phyloP scores from a whole-genome alignment of 64 coral and sea anemone species.

The Pocillopora verrucosa region DNA sequence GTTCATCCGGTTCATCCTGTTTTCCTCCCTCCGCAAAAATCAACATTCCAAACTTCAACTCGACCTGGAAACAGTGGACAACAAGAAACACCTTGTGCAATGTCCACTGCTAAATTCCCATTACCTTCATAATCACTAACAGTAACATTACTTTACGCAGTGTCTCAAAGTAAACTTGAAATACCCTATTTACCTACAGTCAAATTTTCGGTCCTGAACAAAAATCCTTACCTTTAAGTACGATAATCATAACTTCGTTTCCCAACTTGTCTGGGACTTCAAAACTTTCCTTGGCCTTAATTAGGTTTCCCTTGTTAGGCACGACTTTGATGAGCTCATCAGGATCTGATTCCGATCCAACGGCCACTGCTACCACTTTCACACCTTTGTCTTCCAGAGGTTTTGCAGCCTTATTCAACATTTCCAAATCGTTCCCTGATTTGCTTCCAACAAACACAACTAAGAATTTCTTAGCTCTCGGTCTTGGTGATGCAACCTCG shows the following conservation, averaged over 20 bases:
- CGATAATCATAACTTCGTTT: constrained; percentile 31
- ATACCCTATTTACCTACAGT: no score
- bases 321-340: constrained; percentile 49
- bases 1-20: no score
- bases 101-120: no score
- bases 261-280: constrained; percentile 28
- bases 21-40: no score
- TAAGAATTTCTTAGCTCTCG: constrained; percentile 60
- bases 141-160: no score
- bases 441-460: constrained; percentile 76
- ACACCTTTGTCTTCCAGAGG: constrained; percentile 37
- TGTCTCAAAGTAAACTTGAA: no score
- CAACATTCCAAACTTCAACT: no score
- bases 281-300: constrained; percentile 35
- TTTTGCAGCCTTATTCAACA: constrained; percentile 22
- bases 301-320: constrained; percentile 46
- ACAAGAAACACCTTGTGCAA: no score
- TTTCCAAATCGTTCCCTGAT: constrained; percentile 44
- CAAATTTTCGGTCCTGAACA: no score
- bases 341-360: constrained; percentile 50
- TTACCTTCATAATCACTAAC: no score
- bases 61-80: no score
- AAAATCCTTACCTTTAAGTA: constrained; percentile 55
- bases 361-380: constrained; percentile 66
- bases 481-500: background rate